These are phyloP conservation scores for Phalloptychus januarius DNA, from an alignment of 2,797 vertebrate genomes.

Conservation along the genomic window DNA sequence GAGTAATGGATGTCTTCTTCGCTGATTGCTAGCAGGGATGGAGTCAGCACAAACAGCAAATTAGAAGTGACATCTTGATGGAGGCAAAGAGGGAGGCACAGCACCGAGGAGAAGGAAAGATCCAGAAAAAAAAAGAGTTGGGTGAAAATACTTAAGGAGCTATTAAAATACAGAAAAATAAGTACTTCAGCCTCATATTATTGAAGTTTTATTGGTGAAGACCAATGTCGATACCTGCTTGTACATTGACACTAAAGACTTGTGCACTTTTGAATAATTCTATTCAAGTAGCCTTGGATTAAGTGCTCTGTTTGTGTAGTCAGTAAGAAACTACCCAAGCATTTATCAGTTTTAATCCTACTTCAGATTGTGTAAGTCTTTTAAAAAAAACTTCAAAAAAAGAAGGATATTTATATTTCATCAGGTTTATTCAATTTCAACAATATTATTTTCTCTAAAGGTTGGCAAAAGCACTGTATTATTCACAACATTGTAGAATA, in stretches of 20 bases:
- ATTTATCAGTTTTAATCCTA: conserved; percentile 10
- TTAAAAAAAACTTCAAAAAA: conserved; percentile 10
- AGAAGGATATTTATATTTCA: conserved; percentile 26
- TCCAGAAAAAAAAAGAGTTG: conserved; percentile 13
- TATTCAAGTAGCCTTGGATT: conserved; percentile 17
- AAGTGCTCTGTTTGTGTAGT: conserved; percentile 14
- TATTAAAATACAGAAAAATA: conserved; percentile 24
- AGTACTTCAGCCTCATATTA: conserved; percentile 13
- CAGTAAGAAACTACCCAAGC: conserved; percentile 5
- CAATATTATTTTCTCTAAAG: conserved; percentile 28
- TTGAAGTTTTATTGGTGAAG: conserved; percentile 1
- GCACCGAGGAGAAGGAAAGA: conserved; percentile 46
- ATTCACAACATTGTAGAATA: conserved; percentile 20
- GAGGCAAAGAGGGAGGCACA: conserved; percentile 68
- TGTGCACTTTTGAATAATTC: conserved; percentile 9
- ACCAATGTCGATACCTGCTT: conserved; percentile 27
- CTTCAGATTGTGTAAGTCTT: conserved; percentile 18
- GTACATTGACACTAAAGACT: conserved; percentile 7
- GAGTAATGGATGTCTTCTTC: conserved; percentile 79
- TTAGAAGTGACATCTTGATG: conserved; percentile 80
- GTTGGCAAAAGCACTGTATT: conserved; percentile 4
- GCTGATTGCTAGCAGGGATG: conserved; percentile 82
- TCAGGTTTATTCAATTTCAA: conserved; percentile 20
- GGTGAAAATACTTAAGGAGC: conserved; percentile 18
- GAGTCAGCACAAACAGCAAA: conserved; percentile 83